Evolutionary conservation across 2,113 vertebrate genomes (phyloP).

Genomic region (Oostethus manadensis): DNA sequence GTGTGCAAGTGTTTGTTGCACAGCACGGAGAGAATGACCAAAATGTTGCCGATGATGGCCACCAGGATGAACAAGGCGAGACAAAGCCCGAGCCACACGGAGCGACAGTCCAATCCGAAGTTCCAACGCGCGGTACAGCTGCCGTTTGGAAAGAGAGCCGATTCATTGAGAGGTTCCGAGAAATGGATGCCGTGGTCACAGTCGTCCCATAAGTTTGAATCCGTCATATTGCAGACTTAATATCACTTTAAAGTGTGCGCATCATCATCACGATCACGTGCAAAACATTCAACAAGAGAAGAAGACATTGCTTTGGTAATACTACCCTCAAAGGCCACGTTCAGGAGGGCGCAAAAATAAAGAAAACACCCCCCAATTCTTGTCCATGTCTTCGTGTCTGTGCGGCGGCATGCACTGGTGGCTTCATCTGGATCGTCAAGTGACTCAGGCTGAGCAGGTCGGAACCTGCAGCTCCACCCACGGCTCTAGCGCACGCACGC

Average conservation of each 20-base stretch:
- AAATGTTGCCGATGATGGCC: conserved; percentile 92
- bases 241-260: conserved; percentile 54
- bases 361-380: background rate
- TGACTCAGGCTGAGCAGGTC: conserved; percentile 46
- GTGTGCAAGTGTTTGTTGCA: conserved; percentile 95
- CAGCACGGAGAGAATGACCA: conserved; percentile 92
- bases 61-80: conserved; percentile 86
- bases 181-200: conserved; percentile 77
- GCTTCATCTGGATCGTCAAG: conserved; percentile 52
- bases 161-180: conserved; percentile 57
- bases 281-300: background rate
- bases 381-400: conserved; percentile 19
- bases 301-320: background rate
- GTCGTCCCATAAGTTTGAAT: conserved; percentile 77
- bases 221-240: conserved; percentile 83
- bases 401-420: conserved; percentile 34
- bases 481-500: conserved; percentile 20
- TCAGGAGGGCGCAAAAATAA: background rate
- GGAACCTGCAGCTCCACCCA: conserved; percentile 65
- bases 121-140: conserved; percentile 69
- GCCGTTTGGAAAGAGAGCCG: conserved; percentile 51
- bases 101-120: conserved; percentile 76
- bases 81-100: conserved; percentile 82
- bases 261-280: background rate
- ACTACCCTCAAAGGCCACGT: background rate